Percentiles rank a stretch among this genome's conserved stretches.
Evolutionary conservation across 2,797 vertebrate genomes (phyloP).

Genomic region (Esox masquinongy): DNA sequence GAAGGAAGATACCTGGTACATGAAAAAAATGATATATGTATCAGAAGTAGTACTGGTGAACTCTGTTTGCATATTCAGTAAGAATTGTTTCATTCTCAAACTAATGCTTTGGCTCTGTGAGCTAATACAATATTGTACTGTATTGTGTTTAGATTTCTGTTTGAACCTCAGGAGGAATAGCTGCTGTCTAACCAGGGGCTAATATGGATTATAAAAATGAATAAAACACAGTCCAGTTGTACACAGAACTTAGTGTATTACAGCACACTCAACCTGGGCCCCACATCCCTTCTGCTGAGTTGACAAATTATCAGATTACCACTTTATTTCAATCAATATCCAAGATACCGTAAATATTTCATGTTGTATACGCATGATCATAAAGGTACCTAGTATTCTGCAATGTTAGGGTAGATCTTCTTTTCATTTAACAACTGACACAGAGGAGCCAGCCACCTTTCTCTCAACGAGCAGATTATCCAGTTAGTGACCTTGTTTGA

Average conservation of each 20-base stretch:
- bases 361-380: neutral
- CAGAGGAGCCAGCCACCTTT: neutral
- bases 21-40: no score
- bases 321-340: neutral
- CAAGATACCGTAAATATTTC: neutral
- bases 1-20: no score
- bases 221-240: no score
- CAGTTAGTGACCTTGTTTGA: neutral
- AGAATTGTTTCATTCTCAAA: neutral
- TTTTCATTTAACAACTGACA: neutral
- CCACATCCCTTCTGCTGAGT: neutral
- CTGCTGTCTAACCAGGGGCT: no score
- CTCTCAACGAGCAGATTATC: neutral
- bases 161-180: no score
- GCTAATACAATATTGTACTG: neutral
- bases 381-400: neutral
- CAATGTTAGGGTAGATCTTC: neutral
- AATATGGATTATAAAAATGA: no score
- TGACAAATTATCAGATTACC: neutral
- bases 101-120: neutral
- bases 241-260: neutral
- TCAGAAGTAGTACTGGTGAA: neutral
- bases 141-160: no score
- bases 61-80: neutral
- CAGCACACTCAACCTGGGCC: neutral